phyloP scores from a whole-genome alignment of 2,797 vertebrate genomes.

The Danio choprae region DNA sequence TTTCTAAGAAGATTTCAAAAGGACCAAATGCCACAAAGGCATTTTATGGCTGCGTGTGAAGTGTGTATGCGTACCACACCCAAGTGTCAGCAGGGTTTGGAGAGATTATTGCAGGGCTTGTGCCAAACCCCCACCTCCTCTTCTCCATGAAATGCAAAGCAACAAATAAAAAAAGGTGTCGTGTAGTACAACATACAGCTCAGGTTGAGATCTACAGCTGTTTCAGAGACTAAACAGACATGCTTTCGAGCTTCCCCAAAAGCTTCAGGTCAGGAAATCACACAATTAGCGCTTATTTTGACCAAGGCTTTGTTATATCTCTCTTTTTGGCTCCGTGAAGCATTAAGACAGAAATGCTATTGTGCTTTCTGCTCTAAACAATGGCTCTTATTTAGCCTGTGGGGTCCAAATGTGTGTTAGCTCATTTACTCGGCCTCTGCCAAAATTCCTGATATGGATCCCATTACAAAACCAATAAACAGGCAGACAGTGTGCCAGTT shows the following conservation, averaged over 20 bases:
- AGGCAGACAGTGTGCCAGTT: conserved; percentile 47
- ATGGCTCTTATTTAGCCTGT: conserved; percentile 71
- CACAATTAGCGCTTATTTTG: conserved; percentile 57
- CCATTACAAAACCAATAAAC: conserved; percentile 66
- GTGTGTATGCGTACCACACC: conserved; percentile 34
- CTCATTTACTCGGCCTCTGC: conserved; percentile 73
- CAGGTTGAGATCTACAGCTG: not conserved
- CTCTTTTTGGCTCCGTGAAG: conserved; percentile 61
- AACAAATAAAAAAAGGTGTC: conserved; percentile 18
- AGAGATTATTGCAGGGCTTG: conserved; percentile 11
- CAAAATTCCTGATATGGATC: conserved; percentile 71
- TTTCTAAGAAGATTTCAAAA: conserved; percentile 20
- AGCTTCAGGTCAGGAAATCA: conserved; percentile 29
- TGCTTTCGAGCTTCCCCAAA: conserved; percentile 3
- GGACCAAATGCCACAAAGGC: conserved; percentile 2
- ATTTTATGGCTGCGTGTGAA: conserved; percentile 23
- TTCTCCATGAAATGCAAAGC: not conserved
- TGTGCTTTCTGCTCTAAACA: conserved; percentile 75
- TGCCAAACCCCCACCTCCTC: conserved; percentile 36
- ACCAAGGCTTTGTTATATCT: conserved; percentile 45
- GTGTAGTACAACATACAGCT: not conserved
- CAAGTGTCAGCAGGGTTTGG: conserved; percentile 22
- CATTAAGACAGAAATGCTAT: conserved; percentile 77
- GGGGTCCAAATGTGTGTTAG: conserved; percentile 73
- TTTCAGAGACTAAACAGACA: not conserved